Evolutionary conservation across 2,113 vertebrate genomes (phyloP).

Genomic region (Synodontis membranacea): DNA sequence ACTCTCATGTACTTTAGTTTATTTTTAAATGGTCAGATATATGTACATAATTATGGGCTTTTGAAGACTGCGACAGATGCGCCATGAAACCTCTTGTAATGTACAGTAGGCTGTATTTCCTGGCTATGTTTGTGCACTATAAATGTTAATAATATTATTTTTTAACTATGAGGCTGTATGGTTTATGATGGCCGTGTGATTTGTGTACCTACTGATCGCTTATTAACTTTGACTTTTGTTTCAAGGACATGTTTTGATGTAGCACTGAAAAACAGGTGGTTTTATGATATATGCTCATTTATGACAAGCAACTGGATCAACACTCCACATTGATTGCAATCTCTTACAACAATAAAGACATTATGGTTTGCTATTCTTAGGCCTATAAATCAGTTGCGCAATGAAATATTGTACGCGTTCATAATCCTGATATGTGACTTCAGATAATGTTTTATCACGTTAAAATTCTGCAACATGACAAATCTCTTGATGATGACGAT

Average conservation of each 20-base stretch:
- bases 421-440: not conserved
- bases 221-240: conserved; percentile 19
- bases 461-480: not conserved
- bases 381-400: not conserved
- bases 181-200: not conserved
- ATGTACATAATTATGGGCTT: not conserved
- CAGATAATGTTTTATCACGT: not conserved
- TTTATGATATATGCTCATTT: conserved; percentile 11
- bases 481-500: not conserved
- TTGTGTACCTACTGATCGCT: conserved; percentile 4
- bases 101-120: not conserved
- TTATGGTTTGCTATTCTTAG: not conserved
- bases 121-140: not conserved
- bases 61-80: not conserved
- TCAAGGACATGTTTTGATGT: not conserved
- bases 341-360: not conserved
- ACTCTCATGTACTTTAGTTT: not conserved
- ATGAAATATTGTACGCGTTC: not conserved
- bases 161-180: not conserved
- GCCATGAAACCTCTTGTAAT: not conserved
- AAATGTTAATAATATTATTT: not conserved
- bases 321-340: not conserved
- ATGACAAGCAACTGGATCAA: conserved; percentile 25
- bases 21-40: not conserved
- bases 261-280: not conserved